A percentile compares a stretch with the other conserved stretches of the same genome.
These are phyloP conservation scores for Drosophila sproati DNA, from an alignment of 1,140 invertebrate genomes.

Conservation along the genomic window DNA sequence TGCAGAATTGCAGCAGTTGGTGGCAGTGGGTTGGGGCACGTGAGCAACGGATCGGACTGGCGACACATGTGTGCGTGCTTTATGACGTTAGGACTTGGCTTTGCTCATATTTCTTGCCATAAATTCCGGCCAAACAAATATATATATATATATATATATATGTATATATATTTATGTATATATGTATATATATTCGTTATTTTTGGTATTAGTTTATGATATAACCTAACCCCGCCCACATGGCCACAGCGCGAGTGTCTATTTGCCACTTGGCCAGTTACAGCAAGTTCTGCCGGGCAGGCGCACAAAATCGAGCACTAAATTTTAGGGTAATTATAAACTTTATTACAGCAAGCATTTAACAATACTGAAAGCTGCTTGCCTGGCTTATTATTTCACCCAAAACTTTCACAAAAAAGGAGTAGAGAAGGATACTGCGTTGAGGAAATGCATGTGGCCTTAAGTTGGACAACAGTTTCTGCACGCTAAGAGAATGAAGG, in stretches of 20 bases:
- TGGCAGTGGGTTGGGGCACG: not conserved
- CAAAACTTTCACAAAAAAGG: constrained; percentile 14
- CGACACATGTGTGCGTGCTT: constrained; percentile 60
- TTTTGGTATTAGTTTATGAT: constrained; percentile 65
- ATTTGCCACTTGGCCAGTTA: constrained; percentile 40
- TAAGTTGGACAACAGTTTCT: constrained; percentile 41
- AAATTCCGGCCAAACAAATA: constrained; percentile 59
- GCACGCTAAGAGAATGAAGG: constrained; percentile 30
- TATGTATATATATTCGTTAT: not conserved
- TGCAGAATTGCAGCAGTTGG: not conserved
- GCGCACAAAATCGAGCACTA: constrained; percentile 55
- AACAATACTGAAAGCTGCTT: constrained; percentile 22
- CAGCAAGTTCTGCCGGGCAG: constrained; percentile 47
- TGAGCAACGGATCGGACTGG: constrained; percentile 22
- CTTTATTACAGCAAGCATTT: constrained; percentile 74
- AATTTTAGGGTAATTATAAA: constrained; percentile 80
- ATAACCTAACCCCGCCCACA: constrained; percentile 33
- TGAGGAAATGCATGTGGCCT: constrained; percentile 49
- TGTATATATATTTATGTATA: constrained; percentile 4
- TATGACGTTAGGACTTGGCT: constrained; percentile 61
- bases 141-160: constrained; percentile 3
- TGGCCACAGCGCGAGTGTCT: constrained; percentile 3
- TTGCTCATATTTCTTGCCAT: constrained; percentile 76
- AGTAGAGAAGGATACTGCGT: not conserved
- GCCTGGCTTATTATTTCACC: constrained; percentile 32